phyloP scores from a whole-genome alignment of 2,888 invertebrate species.

The Schizaphis graminum region DNA sequence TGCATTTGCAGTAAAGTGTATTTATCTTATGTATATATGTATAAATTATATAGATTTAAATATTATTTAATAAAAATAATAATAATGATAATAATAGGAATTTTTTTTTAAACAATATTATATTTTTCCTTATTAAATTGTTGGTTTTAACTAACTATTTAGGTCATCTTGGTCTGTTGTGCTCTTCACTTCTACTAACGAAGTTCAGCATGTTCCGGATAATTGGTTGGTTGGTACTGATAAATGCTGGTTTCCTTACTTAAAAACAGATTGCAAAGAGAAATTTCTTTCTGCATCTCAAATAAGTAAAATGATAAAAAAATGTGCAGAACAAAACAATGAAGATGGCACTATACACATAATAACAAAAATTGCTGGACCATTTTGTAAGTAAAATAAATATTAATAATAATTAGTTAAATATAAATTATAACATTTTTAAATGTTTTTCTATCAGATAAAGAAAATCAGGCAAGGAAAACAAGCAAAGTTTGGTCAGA shows the following conservation, averaged over 20 bases:
- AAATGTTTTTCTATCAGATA: too few species aligned
- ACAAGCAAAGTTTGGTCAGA: too few species aligned
- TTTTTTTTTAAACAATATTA: constrained; percentile 12
- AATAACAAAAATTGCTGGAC: too few species aligned
- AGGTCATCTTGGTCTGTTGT: constrained; percentile 16
- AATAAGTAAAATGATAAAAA: too few species aligned
- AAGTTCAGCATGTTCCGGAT: constrained; percentile 10
- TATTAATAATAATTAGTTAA: too few species aligned
- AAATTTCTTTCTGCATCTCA: too few species aligned
- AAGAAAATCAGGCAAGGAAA: too few species aligned
- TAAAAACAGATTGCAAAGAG: too few species aligned
- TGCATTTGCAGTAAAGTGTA: background rate
- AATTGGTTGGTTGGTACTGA: constrained; percentile 6
- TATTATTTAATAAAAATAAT: constrained; percentile 9
- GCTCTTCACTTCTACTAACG: background rate
- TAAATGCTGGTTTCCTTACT: constrained; percentile 12
- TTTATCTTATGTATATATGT: background rate
- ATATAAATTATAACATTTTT: too few species aligned
- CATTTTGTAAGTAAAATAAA: too few species aligned
- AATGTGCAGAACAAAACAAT: too few species aligned
- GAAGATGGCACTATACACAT: too few species aligned
- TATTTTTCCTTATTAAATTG: constrained; percentile 15
- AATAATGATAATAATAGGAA: background rate
- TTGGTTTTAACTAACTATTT: constrained; percentile 18
- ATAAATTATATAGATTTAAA: background rate